Percentiles rank a stretch among this genome's conserved stretches.
These are phyloP conservation scores for Platyrinchus mystaceus DNA, from an alignment of 2,797 vertebrate species.

Conservation along the genomic window DNA sequence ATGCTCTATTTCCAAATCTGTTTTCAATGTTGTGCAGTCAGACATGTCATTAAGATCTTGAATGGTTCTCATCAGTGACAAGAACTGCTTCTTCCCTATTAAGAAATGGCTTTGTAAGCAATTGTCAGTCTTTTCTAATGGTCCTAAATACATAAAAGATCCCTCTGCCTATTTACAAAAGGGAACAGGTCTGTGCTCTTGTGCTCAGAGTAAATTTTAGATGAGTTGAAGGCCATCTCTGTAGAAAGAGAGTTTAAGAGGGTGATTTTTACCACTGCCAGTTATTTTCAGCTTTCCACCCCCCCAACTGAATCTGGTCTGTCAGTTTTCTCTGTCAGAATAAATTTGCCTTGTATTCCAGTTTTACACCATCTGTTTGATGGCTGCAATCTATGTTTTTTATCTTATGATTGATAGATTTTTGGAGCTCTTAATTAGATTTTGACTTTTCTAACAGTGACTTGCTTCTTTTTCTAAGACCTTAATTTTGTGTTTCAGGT, in stretches of 20 bases:
- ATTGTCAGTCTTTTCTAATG: neutral
- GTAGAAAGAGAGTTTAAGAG: neutral
- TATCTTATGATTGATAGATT: slow-evolving; percentile 28
- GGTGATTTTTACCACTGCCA: neutral
- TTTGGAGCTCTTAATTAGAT: slow-evolving; percentile 16
- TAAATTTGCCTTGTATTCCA: neutral
- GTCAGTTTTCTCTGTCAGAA: slow-evolving; percentile 39
- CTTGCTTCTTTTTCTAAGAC: neutral
- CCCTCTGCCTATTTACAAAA: neutral
- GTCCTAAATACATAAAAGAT: neutral
- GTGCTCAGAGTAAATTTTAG: neutral
- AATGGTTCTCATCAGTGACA: neutral
- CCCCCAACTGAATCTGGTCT: neutral
- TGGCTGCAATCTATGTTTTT: slow-evolving; percentile 1
- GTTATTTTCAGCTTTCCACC: neutral
- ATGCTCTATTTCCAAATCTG: neutral
- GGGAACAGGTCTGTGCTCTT: neutral
- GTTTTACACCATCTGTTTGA: slow-evolving; percentile 38
- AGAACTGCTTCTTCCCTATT: neutral
- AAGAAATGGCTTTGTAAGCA: neutral
- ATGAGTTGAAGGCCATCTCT: neutral
- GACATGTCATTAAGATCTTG: neutral
- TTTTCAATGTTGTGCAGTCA: neutral
- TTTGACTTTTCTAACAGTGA: slow-evolving; percentile 6
- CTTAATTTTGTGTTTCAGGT: neutral